Percentiles rank a stretch among this genome's conserved stretches.
Evolutionary conservation across 2,888 invertebrate genomes (phyloP).

Genomic region (Limulus polyphemus): DNA sequence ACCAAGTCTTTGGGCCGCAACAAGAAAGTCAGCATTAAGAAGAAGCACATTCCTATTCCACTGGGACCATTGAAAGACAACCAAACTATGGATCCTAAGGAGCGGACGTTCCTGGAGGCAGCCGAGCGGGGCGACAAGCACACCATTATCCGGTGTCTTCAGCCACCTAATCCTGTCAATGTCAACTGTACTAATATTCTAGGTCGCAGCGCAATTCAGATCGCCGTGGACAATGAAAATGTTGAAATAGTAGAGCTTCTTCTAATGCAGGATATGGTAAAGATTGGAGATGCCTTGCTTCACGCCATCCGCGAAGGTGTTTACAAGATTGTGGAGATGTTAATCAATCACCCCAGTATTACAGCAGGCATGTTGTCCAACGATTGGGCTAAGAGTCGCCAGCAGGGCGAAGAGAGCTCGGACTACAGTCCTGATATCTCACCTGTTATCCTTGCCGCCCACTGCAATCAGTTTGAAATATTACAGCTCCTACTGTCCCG

Average conservation of each 20-base stretch:
- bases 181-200: constrained; percentile 44
- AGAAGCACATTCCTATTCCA: constrained; percentile 21
- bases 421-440: constrained; percentile 44
- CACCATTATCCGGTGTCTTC: constrained; percentile 22
- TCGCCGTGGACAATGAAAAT: constrained; percentile 46
- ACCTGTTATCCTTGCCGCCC: constrained; percentile 41
- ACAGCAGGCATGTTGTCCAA: constrained; percentile 42
- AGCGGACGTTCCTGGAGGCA: constrained; percentile 42
- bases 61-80: constrained; percentile 29
- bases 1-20: too few relatives aligned
- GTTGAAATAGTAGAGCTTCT: constrained; percentile 44
- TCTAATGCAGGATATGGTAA: constrained; percentile 31
- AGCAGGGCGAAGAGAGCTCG: constrained; percentile 38
- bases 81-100: constrained; percentile 37
- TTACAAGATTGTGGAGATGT: constrained; percentile 44
- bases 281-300: constrained; percentile 40
- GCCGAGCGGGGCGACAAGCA: constrained; percentile 43
- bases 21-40: too few relatives aligned
- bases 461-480: constrained; percentile 46
- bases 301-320: constrained; percentile 45
- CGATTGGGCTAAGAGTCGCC: constrained; percentile 40
- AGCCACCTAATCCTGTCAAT: constrained; percentile 19
- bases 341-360: constrained; percentile 43
- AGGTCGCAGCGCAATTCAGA: constrained; percentile 43
- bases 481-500: constrained; percentile 42